These are phyloP conservation scores for Bombus haemorrhoidalis DNA, from an alignment of 1,140 invertebrate genomes.

Conservation along the genomic window DNA sequence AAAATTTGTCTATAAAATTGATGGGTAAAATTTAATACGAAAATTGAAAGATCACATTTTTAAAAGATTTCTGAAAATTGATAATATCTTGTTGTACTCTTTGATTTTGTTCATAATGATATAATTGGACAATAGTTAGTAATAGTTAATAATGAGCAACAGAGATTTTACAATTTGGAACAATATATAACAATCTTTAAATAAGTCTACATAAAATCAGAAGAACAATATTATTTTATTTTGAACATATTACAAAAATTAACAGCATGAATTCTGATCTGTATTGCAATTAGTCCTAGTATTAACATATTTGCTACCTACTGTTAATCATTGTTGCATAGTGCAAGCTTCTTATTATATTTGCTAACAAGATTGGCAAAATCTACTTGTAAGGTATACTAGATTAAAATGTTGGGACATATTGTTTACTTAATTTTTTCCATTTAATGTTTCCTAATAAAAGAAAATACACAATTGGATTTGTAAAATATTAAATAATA, in stretches of 20 bases:
- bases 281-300: not conserved
- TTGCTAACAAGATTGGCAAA: not conserved
- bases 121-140: not conserved
- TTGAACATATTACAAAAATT: no score
- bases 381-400: not conserved
- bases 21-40: not conserved
- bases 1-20: not conserved
- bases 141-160: not conserved
- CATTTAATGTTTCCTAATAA: not conserved
- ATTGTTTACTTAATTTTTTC: not conserved
- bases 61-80: not conserved
- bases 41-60: not conserved
- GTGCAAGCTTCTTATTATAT: not conserved
- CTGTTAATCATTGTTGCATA: not conserved
- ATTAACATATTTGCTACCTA: not conserved
- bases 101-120: not conserved
- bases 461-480: not conserved
- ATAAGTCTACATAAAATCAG: no score
- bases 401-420: not conserved
- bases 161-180: not conserved
- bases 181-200: not conserved
- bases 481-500: not conserved
- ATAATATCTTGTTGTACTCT: not conserved
- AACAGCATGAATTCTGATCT: not conserved
- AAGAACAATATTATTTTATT: no score